Evolutionary conservation across 2,113 vertebrate genomes (phyloP), one percentile per base, ranked within the genome.

Genomic region (Camelus dromedarius): DNA sequence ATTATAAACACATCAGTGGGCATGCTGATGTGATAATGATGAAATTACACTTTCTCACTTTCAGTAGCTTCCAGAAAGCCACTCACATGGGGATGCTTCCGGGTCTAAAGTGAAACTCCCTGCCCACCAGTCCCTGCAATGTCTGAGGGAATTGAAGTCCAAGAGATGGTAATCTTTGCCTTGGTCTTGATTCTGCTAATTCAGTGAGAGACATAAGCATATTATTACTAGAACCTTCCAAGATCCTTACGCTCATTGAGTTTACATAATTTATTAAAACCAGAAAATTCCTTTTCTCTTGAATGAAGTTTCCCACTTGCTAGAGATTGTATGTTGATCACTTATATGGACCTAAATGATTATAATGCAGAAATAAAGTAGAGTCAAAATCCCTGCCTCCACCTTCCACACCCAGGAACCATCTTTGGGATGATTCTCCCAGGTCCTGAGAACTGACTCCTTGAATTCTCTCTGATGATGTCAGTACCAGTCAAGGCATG

Each of bases 1-100:
- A 91, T 98, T 98, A 96, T 95, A 98, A 98, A 97, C 97, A 91
- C 97, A 97, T 98, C 98, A 98, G 79, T 97, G 81, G 60, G 80
- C 92, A 96, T 98, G 92, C 66, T 79, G 97, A 48, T 86, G 82
- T 4, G 7, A 94, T 98, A 98, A 98, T 98, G 95, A 97, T 94
- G 62, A 85, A 97, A 98, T 98, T 98, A 98, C 76, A 95, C 96
- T 97, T 97, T 97, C 95, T 98, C 93, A 95, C 73, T 98, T 97
- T 97, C 95, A 97, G 93, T 88, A 0, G 24, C 94, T 98, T 98
- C 96, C 93, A 96, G 96, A 98, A 98, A 97, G 97, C 96, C 97
- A 97, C 56, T 96, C 93, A 93, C 42, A 97, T 96, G 93, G 94
- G 88, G 88, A 97, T 73, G 5, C 26, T 66, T 60, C 6, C 18